Evolutionary conservation across 2,888 invertebrate species (phyloP).

Genomic region (Eupithecia tripunctaria): DNA sequence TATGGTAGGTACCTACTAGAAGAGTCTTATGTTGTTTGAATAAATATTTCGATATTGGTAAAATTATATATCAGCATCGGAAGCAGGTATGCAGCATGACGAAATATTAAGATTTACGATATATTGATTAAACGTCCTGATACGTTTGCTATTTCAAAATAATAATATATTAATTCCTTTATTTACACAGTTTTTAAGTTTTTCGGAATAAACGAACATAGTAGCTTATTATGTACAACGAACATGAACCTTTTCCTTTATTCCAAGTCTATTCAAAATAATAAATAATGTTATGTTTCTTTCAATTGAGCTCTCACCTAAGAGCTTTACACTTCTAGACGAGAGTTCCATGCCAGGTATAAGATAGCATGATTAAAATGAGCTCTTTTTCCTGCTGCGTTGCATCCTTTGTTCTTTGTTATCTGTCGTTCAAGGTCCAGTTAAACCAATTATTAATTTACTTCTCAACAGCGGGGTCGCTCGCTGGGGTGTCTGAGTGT

Average conservation of each 20-base stretch:
- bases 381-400: background rate
- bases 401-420: conserved; percentile 52
- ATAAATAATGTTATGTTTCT: background rate
- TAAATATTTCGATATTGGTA: background rate
- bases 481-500: conserved; percentile 62
- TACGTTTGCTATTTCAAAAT: too few species aligned
- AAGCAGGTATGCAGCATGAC: background rate
- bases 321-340: background rate
- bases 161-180: too few species aligned
- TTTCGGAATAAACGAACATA: too few species aligned
- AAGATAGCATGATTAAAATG: background rate
- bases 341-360: background rate
- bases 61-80: background rate
- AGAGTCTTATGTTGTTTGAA: background rate
- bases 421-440: conserved; percentile 44
- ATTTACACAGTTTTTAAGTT: too few species aligned
- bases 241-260: too few species aligned
- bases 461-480: conserved; percentile 50
- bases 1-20: background rate
- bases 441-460: conserved; percentile 56
- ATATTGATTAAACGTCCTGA: too few species aligned
- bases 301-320: background rate
- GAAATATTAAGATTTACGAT: background rate
- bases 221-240: too few species aligned
- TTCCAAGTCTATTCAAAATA: background rate